phyloP scores from a whole-genome alignment of 1,140 invertebrate genomes.

The Drosophila bocqueti region DNA sequence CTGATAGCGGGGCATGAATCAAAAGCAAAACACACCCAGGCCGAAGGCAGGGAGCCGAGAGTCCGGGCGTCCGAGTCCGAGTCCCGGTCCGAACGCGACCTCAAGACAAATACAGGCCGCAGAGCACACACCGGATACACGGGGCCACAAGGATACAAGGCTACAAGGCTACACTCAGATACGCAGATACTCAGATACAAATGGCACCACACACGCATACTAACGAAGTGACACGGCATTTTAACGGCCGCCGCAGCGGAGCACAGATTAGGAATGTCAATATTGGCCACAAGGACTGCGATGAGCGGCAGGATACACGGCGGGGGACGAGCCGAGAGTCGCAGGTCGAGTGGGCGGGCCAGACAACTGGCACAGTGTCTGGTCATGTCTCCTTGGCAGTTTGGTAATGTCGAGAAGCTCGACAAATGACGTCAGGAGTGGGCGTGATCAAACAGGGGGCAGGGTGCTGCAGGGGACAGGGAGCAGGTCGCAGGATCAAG shows the following conservation, averaged over 20 bases:
- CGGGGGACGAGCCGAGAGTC: neutral
- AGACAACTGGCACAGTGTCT: slow-evolving; percentile 47
- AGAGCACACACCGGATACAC: slow-evolving; percentile 19
- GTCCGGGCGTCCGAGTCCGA: slow-evolving; percentile 7
- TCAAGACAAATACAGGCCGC: slow-evolving; percentile 41
- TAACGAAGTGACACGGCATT: slow-evolving; percentile 82
- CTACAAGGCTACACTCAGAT: slow-evolving; percentile 13
- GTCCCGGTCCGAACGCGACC: slow-evolving; percentile 32
- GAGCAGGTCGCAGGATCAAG: slow-evolving; percentile 8
- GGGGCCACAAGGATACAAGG: slow-evolving; percentile 6
- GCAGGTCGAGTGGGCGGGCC: slow-evolving; percentile 33
- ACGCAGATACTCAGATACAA: slow-evolving; percentile 54
- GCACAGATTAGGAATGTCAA: slow-evolving; percentile 82
- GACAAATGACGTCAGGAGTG: slow-evolving; percentile 76
- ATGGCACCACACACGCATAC: slow-evolving; percentile 78
- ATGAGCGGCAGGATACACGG: slow-evolving; percentile 35
- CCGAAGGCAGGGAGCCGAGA: slow-evolving; percentile 1
- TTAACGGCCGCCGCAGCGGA: slow-evolving; percentile 69
- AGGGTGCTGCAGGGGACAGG: no score
- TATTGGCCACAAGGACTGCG: slow-evolving; percentile 68
- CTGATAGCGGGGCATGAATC: slow-evolving; percentile 76
- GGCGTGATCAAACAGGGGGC: slow-evolving; percentile 32
- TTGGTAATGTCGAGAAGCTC: slow-evolving; percentile 53
- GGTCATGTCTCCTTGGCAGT: slow-evolving; percentile 28
- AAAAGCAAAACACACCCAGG: slow-evolving; percentile 77